Evolutionary conservation across 1,140 invertebrate species (phyloP), one percentile per base, ranked within the genome.

Genomic region (Zophobas morio): DNA sequence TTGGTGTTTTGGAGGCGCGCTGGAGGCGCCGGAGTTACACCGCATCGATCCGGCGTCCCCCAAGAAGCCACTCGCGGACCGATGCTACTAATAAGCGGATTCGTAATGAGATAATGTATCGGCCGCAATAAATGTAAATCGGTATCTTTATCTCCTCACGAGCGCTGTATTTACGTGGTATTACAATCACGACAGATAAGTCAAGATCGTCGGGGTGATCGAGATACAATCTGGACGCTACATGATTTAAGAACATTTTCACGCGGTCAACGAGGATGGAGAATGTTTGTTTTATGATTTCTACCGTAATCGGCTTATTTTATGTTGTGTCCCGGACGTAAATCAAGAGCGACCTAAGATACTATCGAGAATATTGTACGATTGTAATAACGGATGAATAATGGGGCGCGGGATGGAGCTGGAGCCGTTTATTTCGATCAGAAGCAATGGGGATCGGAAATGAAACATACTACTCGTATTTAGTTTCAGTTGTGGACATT

Each of bases 201-300:
- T 57, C 51, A 73, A 60, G 54, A 70, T 72, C 54, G 56, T 56
- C 78, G 63, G 51, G 36, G 74, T 46, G 74, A 79, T 76, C 74
- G 66, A 79, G 78, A 79, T 79, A 76, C 37, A 57, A 79, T 79
- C 78, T 56, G 36, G 70, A 79, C 47, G 54, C 4, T 56, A 63
- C 74, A 79, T 79, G 78, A 79, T 76, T 73, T 76, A 79, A 39
- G 63, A 72, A 51, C 76, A 77, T 77, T 77, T 77, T 70, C 70
- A 72, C 70, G 66, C 75, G 66, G 33, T 70, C 46, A 54, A 56
- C 37, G 46, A 56, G 46, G 33, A 51, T 46, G 53, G 51, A 56
- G 63, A 70, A 70, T 76, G 75, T 76, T 76, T 76, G 46, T 76
- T 76, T 76, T 76, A 76, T 60, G 54, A 56, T 75, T 76, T 75